These are phyloP conservation scores for Platyscapa corneri DNA, from an alignment of 1,140 invertebrate genomes.

Conservation along the genomic window DNA sequence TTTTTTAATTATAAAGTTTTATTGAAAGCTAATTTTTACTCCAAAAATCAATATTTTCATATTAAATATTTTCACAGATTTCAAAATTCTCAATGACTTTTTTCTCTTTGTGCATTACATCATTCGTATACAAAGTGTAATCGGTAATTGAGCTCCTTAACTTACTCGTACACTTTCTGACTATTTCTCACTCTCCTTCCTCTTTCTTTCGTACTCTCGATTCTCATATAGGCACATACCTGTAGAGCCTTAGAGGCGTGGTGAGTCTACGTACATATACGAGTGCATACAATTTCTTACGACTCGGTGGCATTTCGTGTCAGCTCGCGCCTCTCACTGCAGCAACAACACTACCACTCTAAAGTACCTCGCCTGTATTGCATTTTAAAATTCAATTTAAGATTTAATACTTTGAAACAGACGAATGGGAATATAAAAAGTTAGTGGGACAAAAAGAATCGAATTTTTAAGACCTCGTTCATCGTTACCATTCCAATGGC, in stretches of 20 bases:
- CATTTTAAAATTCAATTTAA: background rate
- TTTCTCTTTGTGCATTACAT: background rate
- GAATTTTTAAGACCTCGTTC: too few relatives aligned
- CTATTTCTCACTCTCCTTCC: constrained; percentile 8
- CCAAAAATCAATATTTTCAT: too few relatives aligned
- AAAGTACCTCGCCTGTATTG: background rate
- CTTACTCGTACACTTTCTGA: background rate
- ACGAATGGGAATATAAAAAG: too few relatives aligned
- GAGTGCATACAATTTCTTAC: constrained; percentile 10
- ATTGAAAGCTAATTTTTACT: too few relatives aligned
- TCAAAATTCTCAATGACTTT: background rate
- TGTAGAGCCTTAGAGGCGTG: background rate
- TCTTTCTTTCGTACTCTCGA: background rate
- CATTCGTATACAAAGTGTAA: background rate
- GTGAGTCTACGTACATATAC: background rate
- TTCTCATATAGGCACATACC: background rate
- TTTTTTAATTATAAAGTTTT: too few relatives aligned
- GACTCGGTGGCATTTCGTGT: constrained; percentile 13
- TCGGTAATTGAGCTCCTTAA: constrained; percentile 12
- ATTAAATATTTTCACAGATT: too few relatives aligned
- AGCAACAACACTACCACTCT: constrained; percentile 8
- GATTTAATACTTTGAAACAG: too few relatives aligned
- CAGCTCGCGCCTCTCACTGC: constrained; percentile 43
- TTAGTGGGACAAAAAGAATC: too few relatives aligned
- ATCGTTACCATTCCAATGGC: too few relatives aligned